Conservation (phyloP, 1,140 invertebrate species). For the Neodiprion fabricii region DNA sequence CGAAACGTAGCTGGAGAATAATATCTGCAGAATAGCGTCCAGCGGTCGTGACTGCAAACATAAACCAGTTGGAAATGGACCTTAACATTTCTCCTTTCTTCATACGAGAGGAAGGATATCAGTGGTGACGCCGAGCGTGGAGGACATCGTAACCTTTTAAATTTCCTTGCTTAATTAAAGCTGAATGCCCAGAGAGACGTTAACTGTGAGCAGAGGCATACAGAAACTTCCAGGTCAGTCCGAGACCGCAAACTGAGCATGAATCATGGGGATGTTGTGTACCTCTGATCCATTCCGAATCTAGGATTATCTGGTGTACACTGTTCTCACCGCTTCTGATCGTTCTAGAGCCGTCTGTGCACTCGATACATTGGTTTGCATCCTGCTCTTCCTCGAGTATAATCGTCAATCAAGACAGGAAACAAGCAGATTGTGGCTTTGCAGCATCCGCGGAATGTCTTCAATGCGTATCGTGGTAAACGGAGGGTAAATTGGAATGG, state of each 20-base stretch:
- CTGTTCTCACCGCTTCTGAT: too few species aligned
- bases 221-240: neutral
- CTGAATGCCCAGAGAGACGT: neutral
- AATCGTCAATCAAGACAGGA: too few species aligned
- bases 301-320: neutral
- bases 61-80: neutral
- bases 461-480: too few species aligned
- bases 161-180: neutral
- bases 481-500: too few species aligned
- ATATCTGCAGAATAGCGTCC: neutral
- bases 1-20: too few species aligned
- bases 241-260: neutral
- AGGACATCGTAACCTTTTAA: slow-evolving; percentile 3
- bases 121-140: neutral
- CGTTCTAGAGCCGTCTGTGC: too few species aligned
- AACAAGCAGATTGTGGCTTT: too few species aligned
- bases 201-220: neutral
- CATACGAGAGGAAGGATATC: neutral
- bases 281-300: neutral
- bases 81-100: neutral
- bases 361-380: too few species aligned
- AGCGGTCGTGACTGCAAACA: neutral
- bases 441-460: too few species aligned
- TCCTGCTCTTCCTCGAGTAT: too few species aligned
- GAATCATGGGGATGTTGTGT: neutral